Evolutionary conservation across 2,113 vertebrate genomes (phyloP).

Genomic region (Saccopteryx bilineata): DNA sequence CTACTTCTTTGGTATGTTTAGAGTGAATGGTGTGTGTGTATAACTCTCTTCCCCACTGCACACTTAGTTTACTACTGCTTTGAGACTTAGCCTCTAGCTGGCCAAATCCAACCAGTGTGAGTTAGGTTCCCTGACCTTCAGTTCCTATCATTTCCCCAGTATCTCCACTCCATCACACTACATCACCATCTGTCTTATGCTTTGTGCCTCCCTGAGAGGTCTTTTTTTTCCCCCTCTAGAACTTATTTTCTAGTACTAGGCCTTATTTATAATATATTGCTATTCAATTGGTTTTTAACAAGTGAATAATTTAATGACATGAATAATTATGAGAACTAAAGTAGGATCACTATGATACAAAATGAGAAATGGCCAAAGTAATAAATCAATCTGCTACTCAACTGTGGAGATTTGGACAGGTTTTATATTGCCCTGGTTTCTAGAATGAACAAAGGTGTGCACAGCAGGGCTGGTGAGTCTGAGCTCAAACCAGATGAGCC

Average conservation of each 20-base stretch:
- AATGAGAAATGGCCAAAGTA: background rate
- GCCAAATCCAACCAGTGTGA: background rate
- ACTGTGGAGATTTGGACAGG: background rate
- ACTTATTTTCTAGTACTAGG: background rate
- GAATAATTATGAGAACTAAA: conserved; percentile 4
- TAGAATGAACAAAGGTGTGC: background rate
- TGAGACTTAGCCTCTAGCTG: background rate
- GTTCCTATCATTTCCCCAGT: background rate
- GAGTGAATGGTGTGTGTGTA: background rate
- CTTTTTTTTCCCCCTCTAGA: background rate
- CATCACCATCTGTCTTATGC: background rate
- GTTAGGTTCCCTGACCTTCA: background rate
- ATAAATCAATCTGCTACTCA: conserved; percentile 10
- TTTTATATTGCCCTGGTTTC: background rate
- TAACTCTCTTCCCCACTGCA: background rate
- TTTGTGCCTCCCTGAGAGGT: background rate
- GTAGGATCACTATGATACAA: conserved; percentile 1
- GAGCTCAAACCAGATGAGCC: no score
- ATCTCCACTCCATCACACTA: background rate
- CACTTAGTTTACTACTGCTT: background rate
- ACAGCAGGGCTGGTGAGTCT: background rate
- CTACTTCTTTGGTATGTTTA: background rate
- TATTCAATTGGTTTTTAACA: conserved; percentile 41
- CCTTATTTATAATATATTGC: background rate
- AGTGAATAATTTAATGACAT: conserved; percentile 48